Base-by-base conservation (phyloP, 2,113 vertebrate genomes). In the Forbesichthys agassizii region DNA sequence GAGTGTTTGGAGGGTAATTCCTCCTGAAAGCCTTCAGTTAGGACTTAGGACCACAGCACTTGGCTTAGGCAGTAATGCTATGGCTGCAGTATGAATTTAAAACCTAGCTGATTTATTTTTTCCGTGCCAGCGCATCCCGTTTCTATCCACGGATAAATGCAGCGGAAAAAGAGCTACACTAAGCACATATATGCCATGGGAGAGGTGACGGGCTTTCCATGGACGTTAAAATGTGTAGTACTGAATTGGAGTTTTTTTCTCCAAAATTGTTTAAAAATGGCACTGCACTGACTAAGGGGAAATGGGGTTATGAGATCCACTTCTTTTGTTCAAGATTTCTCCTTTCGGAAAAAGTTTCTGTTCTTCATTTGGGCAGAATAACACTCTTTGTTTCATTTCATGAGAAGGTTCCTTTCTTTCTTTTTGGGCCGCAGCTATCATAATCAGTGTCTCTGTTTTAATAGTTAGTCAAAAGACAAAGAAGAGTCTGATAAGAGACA, bases 61-160 rank as follows among this genome's bases (percentile, higher is more conserved):
- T 57, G 20, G 68, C 76, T 75, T 78, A 80, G 63, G 69, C 73
- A 71, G 65, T 69, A 83, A 71, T 10, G 75, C 71, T 76, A 13
- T 63, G 65, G 78, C 80, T 76, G 70, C 76, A 68, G 68, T 64
- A 82, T 79, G 76, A 71, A 73, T 47, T 85, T 84, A 79, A 61
- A 79, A 75, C 73, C 60, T 76, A 78, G 80, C 86, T 74, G 76
- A 82, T 33, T 84, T 80, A 80, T 79, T 68, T 90, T 91, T 92
- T 91, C 87, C 89, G 83, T 90, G 80, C 87, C 88, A 89, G 67
- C 84, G 90, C 84, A 90, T 77, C 76, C 87, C 80, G 46, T 60
- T 83, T 84, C 59, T 65, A 70, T 73, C 82, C 78, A 52, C 48
- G 79, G 68, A 77, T 75, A 71, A 79, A 80, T 13, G n/a, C 69